Conservation (phyloP, 2,113 vertebrate genomes). For the Phoenicopterus ruber region DNA sequence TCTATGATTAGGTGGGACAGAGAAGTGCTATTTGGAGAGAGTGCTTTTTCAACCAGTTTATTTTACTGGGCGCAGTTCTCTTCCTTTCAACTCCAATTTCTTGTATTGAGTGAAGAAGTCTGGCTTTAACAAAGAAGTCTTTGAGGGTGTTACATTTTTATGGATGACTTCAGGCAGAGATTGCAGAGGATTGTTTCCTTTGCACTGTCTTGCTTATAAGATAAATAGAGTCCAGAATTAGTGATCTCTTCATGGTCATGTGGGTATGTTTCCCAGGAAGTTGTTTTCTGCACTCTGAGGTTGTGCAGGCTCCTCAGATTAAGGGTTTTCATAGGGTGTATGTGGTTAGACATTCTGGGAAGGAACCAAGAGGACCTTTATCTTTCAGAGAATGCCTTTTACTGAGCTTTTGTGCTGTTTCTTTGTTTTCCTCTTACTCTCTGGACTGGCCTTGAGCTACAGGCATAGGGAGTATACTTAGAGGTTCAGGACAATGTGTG, state of each 20-base stretch:
- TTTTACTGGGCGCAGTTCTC: not conserved
- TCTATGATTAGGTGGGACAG: not conserved
- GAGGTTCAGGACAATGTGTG: not conserved
- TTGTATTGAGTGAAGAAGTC: not conserved
- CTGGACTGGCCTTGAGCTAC: not conserved
- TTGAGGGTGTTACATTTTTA: not conserved
- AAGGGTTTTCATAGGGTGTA: accelerated
- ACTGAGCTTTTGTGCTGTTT: not conserved
- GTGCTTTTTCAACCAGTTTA: not conserved
- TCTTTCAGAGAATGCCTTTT: not conserved
- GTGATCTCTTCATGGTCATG: not conserved
- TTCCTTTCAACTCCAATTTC: not conserved
- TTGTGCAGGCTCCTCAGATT: not conserved
- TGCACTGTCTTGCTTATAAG: not conserved
- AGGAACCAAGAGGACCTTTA: not conserved
- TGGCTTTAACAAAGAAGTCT: not conserved
- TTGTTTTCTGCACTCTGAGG: not conserved
- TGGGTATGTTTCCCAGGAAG: not conserved
- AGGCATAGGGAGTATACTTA: accelerated
- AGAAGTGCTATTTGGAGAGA: not conserved
- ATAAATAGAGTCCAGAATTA: not conserved
- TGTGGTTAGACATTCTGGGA: not conserved
- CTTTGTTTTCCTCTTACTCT: not conserved
- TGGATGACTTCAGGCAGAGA: not conserved
- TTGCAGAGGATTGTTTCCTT: not conserved